Conservation (phyloP, 2,888 invertebrate genomes). For the Harpagoxenus sublaevis region DNA sequence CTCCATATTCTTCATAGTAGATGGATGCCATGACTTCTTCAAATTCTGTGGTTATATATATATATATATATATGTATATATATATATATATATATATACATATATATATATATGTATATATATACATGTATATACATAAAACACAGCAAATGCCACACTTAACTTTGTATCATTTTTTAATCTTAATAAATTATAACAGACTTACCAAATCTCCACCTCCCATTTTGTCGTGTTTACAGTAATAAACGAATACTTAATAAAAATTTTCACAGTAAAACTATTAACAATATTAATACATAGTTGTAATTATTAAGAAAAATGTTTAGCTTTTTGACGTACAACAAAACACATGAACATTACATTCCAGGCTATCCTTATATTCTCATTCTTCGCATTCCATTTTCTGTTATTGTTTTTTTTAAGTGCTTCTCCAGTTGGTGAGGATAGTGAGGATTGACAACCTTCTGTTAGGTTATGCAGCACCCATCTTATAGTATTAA, state of each 20-base stretch:
- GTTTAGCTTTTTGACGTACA: not conserved
- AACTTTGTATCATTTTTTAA: not conserved
- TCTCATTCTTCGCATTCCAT: no score
- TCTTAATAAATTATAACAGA: constrained; percentile 45
- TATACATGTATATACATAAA: not conserved
- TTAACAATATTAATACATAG: not conserved
- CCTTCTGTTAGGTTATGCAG: no score
- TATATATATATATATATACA: not conserved
- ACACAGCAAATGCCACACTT: not conserved
- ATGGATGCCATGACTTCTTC: constrained; percentile 94
- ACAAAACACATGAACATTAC: not conserved
- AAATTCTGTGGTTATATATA: constrained; percentile 88
- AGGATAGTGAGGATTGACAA: no score
- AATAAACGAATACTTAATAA: not conserved
- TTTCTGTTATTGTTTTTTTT: no score
- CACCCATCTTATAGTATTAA: no score
- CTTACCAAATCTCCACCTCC: constrained; percentile 86
- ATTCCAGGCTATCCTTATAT: not conserved
- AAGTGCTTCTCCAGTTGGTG: no score
- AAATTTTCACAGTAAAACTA: not conserved
- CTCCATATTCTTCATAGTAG: constrained; percentile 92
- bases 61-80: not conserved
- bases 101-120: not conserved
- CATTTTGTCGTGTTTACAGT: constrained; percentile 75
- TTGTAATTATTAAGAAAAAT: not conserved